These are phyloP conservation scores for Syncerus caffer DNA, from an alignment of 2,797 vertebrate genomes.

Conservation along the genomic window DNA sequence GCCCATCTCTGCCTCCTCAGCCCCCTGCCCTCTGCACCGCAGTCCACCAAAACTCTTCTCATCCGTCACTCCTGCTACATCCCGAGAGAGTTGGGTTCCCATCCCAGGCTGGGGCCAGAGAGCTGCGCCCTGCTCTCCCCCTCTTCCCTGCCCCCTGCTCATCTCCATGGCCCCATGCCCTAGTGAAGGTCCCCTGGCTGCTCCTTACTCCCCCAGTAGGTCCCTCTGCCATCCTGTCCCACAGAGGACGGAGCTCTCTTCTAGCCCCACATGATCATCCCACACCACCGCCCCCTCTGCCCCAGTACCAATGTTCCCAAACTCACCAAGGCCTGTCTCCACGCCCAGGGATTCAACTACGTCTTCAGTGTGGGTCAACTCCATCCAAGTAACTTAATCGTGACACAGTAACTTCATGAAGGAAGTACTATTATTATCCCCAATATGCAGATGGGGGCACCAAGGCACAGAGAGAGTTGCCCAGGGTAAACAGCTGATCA, in stretches of 20 bases:
- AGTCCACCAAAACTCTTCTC: background rate
- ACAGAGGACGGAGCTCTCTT: background rate
- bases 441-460: background rate
- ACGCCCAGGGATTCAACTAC: background rate
- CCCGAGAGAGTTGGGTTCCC: accelerated
- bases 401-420: background rate
- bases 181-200: background rate
- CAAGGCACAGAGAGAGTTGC: background rate
- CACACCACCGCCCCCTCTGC: too few species aligned
- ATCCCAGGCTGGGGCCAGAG: too few species aligned
- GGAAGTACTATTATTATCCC: background rate
- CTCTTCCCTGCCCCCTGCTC: background rate
- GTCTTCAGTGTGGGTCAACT: background rate
- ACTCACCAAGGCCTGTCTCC: background rate
- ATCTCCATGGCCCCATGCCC: accelerated
- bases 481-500: background rate
- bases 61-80: background rate
- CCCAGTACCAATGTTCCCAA: background rate
- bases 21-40: accelerated
- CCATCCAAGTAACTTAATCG: background rate
- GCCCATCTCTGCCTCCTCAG: background rate
- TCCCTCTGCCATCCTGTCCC: background rate
- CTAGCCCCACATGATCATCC: background rate
- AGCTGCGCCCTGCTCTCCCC: background rate
- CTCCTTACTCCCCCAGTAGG: background rate